phyloP scores from a whole-genome alignment of 2,888 invertebrate genomes.

The Agrochola macilenta region DNA sequence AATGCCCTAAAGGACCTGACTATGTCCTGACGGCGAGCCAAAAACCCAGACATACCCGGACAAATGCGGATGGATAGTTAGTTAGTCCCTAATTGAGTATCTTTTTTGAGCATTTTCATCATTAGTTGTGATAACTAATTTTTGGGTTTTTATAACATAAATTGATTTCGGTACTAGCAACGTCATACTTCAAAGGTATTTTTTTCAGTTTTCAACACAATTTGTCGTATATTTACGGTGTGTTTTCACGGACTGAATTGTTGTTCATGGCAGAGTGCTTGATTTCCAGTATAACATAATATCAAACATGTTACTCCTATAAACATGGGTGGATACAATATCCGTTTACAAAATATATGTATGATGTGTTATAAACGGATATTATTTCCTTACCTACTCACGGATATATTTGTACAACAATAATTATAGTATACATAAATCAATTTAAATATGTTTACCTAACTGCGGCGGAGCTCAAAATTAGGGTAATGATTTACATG shows the following conservation, averaged over 20 bases:
- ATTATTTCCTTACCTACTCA: no score
- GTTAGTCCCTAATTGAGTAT: neutral
- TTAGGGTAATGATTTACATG: neutral
- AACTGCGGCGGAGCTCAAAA: neutral
- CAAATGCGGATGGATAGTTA: neutral
- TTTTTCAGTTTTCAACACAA: neutral
- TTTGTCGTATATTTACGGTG: neutral
- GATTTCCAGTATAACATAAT: neutral
- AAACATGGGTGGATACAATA: no score
- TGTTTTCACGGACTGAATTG: conserved; percentile 5
- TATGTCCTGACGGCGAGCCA: neutral
- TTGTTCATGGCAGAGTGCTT: neutral
- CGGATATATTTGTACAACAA: no score
- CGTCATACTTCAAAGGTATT: neutral
- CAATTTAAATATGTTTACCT: neutral
- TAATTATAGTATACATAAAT: neutral
- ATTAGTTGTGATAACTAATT: neutral
- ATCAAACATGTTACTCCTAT: no score
- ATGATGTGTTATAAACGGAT: no score
- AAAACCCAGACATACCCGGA: neutral
- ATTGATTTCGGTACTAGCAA: neutral
- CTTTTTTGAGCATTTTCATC: neutral
- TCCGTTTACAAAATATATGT: neutral
- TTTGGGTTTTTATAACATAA: neutral
- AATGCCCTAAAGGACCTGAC: no score